phyloP scores from a whole-genome alignment of 1,140 invertebrate genomes.

The Heterodera schachtii region DNA sequence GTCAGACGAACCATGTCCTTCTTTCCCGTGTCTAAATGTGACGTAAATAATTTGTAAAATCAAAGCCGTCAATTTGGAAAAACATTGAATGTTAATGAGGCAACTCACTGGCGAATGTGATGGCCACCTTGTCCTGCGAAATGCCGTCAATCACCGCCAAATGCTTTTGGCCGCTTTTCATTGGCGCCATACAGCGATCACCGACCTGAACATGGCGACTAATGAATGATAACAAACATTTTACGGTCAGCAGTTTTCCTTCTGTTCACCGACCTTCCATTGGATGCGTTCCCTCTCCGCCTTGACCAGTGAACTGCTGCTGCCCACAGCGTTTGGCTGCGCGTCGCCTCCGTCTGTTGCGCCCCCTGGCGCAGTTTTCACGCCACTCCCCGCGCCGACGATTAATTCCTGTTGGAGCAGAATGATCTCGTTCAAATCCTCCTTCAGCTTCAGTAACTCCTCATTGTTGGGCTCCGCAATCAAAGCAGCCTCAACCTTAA shows the following conservation, averaged over 20 bases:
- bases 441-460: conserved; percentile 50
- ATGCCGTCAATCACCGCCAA: conserved; percentile 54
- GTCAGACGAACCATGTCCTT: conserved; percentile 50
- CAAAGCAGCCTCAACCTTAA: conserved; percentile 48
- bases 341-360: conserved; percentile 2
- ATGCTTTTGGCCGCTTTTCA: conserved; percentile 52
- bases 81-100: neutral
- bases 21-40: conserved; percentile 42
- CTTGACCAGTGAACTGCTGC: conserved; percentile 22
- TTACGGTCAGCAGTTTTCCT: too few species aligned
- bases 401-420: conserved; percentile 47
- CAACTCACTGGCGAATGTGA: conserved; percentile 46
- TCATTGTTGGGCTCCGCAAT: conserved; percentile 54
- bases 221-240: neutral
- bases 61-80: neutral
- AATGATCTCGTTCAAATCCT: conserved; percentile 51
- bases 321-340: neutral
- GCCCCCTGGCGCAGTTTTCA: neutral
- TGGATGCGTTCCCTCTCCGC: conserved; percentile 14
- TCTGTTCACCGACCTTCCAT: conserved; percentile 21
- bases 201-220: conserved; percentile 36
- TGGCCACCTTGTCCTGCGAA: conserved; percentile 54
- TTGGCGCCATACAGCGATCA: conserved; percentile 52
- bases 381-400: conserved; percentile 13
- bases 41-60: neutral